Conservation (phyloP, 2,113 vertebrate species). For the Pogona vitticeps region DNA sequence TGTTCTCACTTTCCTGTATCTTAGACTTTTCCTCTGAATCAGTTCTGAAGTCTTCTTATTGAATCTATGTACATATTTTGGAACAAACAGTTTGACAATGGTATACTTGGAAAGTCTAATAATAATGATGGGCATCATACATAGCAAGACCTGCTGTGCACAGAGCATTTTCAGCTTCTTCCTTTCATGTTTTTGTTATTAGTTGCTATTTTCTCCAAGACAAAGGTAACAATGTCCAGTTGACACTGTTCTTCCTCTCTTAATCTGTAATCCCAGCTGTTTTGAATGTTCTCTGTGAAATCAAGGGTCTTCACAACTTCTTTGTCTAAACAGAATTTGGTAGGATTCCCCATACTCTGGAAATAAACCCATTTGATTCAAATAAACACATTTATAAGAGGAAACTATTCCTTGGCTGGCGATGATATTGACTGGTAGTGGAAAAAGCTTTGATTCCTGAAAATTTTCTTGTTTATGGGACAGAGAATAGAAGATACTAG, state of each 20-base stretch:
- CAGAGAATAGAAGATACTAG: neutral
- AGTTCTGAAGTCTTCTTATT: neutral
- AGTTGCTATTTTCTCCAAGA: neutral
- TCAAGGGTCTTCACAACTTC: neutral
- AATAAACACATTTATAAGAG: neutral
- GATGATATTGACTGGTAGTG: neutral
- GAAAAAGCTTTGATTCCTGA: neutral
- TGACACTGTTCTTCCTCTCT: neutral
- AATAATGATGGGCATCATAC: neutral
- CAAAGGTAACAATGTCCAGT: neutral
- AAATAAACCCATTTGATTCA: neutral
- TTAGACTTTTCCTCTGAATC: neutral
- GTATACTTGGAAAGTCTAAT: neutral
- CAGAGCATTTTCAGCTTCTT: neutral
- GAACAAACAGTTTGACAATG: neutral
- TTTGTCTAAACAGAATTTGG: slow-evolving; percentile 24
- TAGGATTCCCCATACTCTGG: neutral
- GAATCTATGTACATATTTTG: neutral
- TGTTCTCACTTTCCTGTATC: neutral
- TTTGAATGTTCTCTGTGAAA: slow-evolving; percentile 16
- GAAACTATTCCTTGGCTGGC: neutral
- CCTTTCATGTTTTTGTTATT: neutral
- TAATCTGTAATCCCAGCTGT: slow-evolving; percentile 30
- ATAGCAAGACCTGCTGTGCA: neutral
- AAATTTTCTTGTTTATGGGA: neutral